These are phyloP conservation scores for Hymenochirus boettgeri DNA, from an alignment of 2,113 vertebrate genomes.

Conservation along the genomic window DNA sequence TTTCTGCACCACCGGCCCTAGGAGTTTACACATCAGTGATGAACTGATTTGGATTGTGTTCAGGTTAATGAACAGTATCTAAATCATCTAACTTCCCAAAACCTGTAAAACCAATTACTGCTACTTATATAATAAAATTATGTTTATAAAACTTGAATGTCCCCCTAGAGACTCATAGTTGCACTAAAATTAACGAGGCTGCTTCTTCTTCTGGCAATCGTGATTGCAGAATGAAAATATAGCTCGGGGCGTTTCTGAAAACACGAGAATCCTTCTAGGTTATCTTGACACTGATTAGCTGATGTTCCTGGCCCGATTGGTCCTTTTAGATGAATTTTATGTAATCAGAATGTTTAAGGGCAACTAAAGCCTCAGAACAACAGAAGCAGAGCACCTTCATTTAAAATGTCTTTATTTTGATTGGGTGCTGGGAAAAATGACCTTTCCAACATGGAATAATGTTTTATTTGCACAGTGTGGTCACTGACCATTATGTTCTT, in stretches of 20 bases:
- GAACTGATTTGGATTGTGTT: constrained; percentile 5
- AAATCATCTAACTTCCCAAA: constrained; percentile 18
- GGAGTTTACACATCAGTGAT: constrained; percentile 9
- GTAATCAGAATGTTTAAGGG: too few relatives aligned
- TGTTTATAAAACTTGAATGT: constrained; percentile 21
- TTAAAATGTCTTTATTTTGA: too few relatives aligned
- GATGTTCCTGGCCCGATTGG: too few relatives aligned
- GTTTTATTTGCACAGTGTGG: too few relatives aligned
- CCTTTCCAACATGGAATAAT: too few relatives aligned
- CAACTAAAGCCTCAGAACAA: too few relatives aligned
- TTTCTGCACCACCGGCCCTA: neutral
- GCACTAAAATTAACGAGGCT: neutral
- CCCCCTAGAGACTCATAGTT: constrained; percentile 19
- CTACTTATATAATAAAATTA: constrained; percentile 19
- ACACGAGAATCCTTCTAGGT: neutral
- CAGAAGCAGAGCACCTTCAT: too few relatives aligned
- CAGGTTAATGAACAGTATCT: constrained; percentile 7
- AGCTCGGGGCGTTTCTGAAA: neutral
- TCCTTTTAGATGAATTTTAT: too few relatives aligned
- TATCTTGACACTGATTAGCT: too few relatives aligned
- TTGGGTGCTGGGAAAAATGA: too few relatives aligned
- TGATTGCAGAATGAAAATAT: neutral
- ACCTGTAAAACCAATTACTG: constrained; percentile 30
- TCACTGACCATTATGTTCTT: too few relatives aligned
- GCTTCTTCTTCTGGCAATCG: neutral